Percentiles rank a stretch among this genome's conserved stretches.
Conservation (phyloP, 1,140 invertebrate species). For the Eciton burchellii region DNA sequence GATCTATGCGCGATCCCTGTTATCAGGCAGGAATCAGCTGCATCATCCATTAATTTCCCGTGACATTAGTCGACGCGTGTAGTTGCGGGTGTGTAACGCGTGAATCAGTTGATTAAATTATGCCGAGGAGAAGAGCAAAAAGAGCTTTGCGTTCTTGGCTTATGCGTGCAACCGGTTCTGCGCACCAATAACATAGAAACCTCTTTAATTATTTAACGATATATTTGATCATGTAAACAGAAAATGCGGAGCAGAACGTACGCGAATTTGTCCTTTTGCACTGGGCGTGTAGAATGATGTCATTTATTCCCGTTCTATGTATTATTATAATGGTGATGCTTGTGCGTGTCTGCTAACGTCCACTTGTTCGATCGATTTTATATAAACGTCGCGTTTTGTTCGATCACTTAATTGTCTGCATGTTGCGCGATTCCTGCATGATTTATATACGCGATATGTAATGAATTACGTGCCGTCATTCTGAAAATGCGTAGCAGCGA, state of each 20-base stretch:
- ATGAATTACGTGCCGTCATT: slow-evolving; percentile 5
- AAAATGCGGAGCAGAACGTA: neutral
- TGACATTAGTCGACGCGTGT: neutral
- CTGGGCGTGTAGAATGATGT: neutral
- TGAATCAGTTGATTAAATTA: slow-evolving; percentile 4
- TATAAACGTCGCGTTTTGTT: slow-evolving; percentile 28
- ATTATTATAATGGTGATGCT: slow-evolving; percentile 8
- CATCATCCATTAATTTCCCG: slow-evolving; percentile 30
- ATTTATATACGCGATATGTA: slow-evolving; percentile 15
- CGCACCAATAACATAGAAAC: too few species aligned
- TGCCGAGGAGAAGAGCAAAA: neutral
- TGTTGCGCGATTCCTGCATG: slow-evolving; percentile 5
- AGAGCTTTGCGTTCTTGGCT: neutral
- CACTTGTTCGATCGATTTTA: slow-evolving; percentile 22
- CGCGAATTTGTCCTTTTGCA: neutral
- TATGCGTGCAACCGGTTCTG: too few species aligned
- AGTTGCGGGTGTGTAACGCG: neutral
- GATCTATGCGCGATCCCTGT: neutral
- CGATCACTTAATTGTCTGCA: neutral
- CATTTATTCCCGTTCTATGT: neutral
- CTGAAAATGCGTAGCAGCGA: neutral
- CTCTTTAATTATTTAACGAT: neutral
- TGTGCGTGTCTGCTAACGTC: slow-evolving; percentile 5
- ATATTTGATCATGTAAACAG: neutral
- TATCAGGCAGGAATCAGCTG: neutral